Conservation (phyloP, 1,140 invertebrate genomes). For the Pseudomyrmex gracilis region DNA sequence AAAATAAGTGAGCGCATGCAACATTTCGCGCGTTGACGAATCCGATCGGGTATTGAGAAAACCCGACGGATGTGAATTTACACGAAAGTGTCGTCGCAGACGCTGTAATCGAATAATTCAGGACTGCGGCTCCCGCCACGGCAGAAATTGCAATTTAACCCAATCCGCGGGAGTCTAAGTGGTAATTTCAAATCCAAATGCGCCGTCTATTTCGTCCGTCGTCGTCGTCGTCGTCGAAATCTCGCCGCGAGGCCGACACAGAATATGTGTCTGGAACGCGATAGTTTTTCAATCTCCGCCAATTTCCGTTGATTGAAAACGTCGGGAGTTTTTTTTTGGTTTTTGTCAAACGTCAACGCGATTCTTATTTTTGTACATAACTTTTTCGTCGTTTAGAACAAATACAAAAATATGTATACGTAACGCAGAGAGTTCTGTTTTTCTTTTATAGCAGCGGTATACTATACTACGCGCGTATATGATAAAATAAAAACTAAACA, state of each 20-base stretch:
- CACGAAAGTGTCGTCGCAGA: conserved; percentile 52
- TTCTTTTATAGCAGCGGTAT: not conserved
- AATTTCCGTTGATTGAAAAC: conserved; percentile 20
- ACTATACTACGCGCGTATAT: not conserved
- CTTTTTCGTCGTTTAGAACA: not conserved
- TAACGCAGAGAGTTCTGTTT: not conserved
- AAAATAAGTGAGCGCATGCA: not conserved
- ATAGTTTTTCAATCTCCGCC: conserved; percentile 35
- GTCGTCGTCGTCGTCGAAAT: conserved; percentile 1
- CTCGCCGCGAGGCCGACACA: not conserved
- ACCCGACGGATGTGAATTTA: conserved; percentile 47
- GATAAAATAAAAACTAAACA: conserved; percentile 25
- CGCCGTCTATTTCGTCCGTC: conserved; percentile 15
- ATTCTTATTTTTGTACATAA: conserved; percentile 5
- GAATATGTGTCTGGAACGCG: not conserved
- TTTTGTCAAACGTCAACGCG: not conserved
- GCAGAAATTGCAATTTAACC: conserved; percentile 76
- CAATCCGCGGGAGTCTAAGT: conserved; percentile 70
- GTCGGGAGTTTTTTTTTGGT: not conserved
- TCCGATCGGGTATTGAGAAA: conserved; percentile 43
- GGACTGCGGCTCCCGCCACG: conserved; percentile 37
- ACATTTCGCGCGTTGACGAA: not conserved
- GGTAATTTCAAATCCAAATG: conserved; percentile 71
- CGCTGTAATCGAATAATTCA: conserved; percentile 69
- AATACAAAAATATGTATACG: not conserved